Percentiles rank a stretch among this genome's conserved stretches.
Conservation (phyloP, 1,140 invertebrate species). For the Drosophila ironensis region DNA sequence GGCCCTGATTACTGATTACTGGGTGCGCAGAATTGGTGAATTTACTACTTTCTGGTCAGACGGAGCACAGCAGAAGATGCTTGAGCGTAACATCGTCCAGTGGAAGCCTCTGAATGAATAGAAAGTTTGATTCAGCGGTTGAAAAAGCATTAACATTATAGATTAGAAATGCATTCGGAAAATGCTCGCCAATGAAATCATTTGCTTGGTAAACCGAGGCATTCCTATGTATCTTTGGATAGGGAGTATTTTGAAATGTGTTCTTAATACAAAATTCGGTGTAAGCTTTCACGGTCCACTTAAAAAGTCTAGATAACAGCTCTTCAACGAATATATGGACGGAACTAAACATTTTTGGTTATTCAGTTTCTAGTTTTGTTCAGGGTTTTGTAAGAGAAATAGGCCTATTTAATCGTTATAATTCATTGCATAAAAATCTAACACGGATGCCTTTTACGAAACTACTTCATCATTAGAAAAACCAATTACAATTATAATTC, state of each 20-base stretch:
- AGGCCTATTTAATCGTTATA: constrained; percentile 20
- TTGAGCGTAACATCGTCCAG: no score
- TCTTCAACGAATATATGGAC: constrained; percentile 7
- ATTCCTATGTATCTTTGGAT: neutral
- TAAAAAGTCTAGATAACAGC: neutral
- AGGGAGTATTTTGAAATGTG: neutral
- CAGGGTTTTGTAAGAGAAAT: neutral
- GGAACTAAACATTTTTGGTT: neutral
- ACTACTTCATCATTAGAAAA: no score
- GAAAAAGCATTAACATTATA: no score
- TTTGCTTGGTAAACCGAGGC: neutral
- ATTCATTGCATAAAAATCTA: no score
- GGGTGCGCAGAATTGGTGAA: neutral
- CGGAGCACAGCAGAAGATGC: no score
- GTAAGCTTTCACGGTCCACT: constrained; percentile 20
- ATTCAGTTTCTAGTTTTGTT: neutral
- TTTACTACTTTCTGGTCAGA: neutral
- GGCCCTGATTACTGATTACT: constrained; percentile 21
- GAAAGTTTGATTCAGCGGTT: no score
- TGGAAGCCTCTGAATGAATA: no score
- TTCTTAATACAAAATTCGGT: neutral
- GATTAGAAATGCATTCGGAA: no score
- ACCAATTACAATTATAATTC: no score
- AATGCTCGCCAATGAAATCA: no score
- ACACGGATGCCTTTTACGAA: no score